Base-by-base conservation (phyloP, 1,140 invertebrate species). In the Drosophila varians region DNA sequence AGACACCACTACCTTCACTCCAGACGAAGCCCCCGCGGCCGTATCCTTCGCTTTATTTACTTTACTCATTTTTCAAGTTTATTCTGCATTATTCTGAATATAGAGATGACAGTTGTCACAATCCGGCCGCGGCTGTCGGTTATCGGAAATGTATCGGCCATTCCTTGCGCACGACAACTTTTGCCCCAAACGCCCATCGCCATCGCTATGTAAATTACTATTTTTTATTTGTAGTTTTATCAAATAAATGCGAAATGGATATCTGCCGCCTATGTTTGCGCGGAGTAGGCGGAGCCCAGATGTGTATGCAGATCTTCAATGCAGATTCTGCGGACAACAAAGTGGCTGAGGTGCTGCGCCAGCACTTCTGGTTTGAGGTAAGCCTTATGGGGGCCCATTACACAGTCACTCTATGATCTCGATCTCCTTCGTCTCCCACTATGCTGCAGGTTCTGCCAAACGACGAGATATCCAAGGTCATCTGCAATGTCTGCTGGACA, bases 321-420 rank as follows among this genome's bases (percentile, higher is more conserved):
- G 48, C 49, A 12, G 70, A 55, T 34, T 23, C 52, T 19, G 53
- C 55, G 36, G 74, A 74, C 19, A 61, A 61, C 43, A 87, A 82
- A 36, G 82, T 89, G 3, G 79, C 83, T 0, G 61, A 82, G 36
- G 62, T 90, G 49, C 52, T 90, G 36, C 69, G 82, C 34, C 72
- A 89, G 43, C 84, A 90, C 52, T 90, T 90, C 62, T 90, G 89
- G 89, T 90, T 90, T 45, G 80, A 90, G 74, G 89, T 90, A 14
- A 5, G 9, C n/a, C 28, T 31, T 31, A 11, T 31, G 28, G 28
- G 28, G 28, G 28, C 28, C 28, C 2, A 31, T 31, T 31, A 11
- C 28, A 9, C 28, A 31, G 28, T 11, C 28, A 31, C 28, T 31
- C 28, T n/a, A 9, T 31, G 28, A 31, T 31, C 28, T 31, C 9